Evolutionary conservation across 2,888 invertebrate species (phyloP).

Genomic region (Corythucha ciliata): DNA sequence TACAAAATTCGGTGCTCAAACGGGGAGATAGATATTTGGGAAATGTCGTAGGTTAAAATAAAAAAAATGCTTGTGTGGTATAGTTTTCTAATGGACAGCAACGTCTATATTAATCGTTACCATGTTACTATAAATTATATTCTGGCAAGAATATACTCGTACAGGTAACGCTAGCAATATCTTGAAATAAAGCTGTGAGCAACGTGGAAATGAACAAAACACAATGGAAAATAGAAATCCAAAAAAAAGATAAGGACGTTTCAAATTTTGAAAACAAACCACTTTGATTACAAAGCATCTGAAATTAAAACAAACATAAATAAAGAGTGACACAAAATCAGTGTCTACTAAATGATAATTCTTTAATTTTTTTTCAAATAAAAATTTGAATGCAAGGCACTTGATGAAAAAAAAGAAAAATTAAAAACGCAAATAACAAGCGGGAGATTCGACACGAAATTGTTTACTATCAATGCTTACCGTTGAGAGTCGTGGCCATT

Average conservation of each 20-base stretch:
- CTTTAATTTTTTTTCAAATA: too few species aligned
- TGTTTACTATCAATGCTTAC: too few species aligned
- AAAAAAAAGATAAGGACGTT: constrained; percentile 1
- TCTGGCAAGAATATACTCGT: constrained; percentile 15
- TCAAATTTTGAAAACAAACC: constrained; percentile 14
- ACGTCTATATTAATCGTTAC: constrained; percentile 26
- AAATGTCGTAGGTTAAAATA: too few species aligned
- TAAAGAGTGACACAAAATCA: not conserved
- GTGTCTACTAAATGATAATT: too few species aligned
- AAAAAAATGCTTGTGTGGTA: too few species aligned
- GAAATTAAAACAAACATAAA: constrained; percentile 17
- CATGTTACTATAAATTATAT: constrained; percentile 19
- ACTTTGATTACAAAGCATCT: constrained; percentile 20
- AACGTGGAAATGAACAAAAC: not conserved
- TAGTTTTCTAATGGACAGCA: too few species aligned
- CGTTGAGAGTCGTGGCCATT: constrained; percentile 32
- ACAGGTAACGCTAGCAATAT: constrained; percentile 25
- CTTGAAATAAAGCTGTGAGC: too few species aligned
- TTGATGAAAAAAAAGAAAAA: constrained; percentile 11
- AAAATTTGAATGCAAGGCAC: too few species aligned
- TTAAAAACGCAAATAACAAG: constrained; percentile 2
- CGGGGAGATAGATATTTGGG: too few species aligned
- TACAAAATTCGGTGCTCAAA: too few species aligned
- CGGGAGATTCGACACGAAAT: not conserved
- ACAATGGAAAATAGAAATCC: not conserved